Percentiles rank a stretch among this genome's conserved stretches.
phyloP scores from a whole-genome alignment of 2,797 vertebrate genomes.

The Crossoptilon crossoptilon region DNA sequence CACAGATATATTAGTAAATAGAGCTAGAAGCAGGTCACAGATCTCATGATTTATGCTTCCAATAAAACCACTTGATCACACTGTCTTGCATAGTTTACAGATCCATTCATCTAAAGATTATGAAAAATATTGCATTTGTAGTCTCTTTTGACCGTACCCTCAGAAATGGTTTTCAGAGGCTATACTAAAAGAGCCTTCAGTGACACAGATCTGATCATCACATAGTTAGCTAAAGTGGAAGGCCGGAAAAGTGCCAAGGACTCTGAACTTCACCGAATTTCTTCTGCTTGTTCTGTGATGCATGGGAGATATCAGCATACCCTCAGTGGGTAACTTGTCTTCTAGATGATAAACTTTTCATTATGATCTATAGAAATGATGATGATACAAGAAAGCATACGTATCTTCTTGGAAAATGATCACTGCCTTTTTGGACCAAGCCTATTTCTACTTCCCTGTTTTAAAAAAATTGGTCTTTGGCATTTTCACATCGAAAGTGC shows the following conservation, averaged over 20 bases:
- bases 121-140: constrained; percentile 30
- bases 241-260: not conserved
- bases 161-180: not conserved
- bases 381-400: not conserved
- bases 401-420: not conserved
- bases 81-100: constrained; percentile 17
- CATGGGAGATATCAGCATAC: not conserved
- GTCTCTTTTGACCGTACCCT: not conserved
- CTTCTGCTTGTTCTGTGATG: not conserved
- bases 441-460: rapidly evolving
- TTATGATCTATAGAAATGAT: not conserved
- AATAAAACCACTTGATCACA: constrained; percentile 19
- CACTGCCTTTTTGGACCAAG: not conserved
- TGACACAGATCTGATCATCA: rapidly evolving
- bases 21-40: not conserved
- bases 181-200: not conserved
- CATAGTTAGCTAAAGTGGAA: not conserved
- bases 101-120: not conserved
- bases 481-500: not conserved
- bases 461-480: not conserved
- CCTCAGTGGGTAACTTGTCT: not conserved
- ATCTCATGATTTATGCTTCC: not conserved
- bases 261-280: not conserved
- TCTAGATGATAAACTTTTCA: not conserved
- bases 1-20: not conserved